Evolutionary conservation across 2,113 vertebrate genomes (phyloP).

Genomic region (Corythaeola cristata): DNA sequence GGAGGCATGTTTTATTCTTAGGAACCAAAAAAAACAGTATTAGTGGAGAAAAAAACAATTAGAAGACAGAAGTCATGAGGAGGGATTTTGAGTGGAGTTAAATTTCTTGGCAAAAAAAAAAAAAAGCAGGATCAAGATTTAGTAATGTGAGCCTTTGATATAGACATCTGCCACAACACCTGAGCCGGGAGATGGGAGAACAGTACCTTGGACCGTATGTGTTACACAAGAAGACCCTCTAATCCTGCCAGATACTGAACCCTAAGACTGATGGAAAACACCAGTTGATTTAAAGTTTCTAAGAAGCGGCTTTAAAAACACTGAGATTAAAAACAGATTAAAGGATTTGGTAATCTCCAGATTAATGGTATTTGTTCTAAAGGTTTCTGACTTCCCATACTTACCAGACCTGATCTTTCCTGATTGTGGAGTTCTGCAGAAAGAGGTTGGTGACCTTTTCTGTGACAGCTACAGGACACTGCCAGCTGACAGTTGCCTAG

Average conservation of each 20-base stretch:
- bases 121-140: not conserved
- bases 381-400: not conserved
- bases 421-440: not conserved
- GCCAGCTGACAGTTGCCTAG: not conserved
- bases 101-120: not conserved
- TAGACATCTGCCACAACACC: not conserved
- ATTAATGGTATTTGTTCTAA: not conserved
- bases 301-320: not conserved
- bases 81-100: not conserved
- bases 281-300: not conserved
- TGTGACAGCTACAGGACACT: not conserved
- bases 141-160: not conserved
- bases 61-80: not conserved
- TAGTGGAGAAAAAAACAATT: not conserved
- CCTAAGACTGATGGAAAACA: not conserved
- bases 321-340: not conserved
- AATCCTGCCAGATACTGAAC: not conserved
- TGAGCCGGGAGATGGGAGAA: not conserved
- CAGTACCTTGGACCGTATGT: rapidly evolving
- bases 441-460: not conserved
- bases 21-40: not conserved
- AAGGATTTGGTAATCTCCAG: not conserved
- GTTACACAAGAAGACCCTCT: not conserved
- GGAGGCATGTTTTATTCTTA: not conserved
- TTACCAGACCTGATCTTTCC: not conserved